Base-by-base conservation (phyloP, 2,888 invertebrate species). In the Pheosia tremula region DNA sequence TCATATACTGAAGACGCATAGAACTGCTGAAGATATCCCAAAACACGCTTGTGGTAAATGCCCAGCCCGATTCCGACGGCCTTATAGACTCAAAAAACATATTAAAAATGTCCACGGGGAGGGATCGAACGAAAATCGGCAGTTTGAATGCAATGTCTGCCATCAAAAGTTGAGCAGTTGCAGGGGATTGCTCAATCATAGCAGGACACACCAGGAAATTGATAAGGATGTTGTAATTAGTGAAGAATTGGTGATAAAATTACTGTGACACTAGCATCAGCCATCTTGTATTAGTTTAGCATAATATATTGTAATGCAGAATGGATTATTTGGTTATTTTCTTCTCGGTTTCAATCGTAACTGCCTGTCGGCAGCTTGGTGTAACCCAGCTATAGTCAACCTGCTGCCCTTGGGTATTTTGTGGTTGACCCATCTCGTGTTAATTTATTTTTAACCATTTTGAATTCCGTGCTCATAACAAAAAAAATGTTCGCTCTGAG, bases 21-120 rank as follows among this genome's bases (percentile, higher is more conserved):
- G 61, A 52, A 71, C 80, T 13, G 53, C 76, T 0, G 81, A 81
- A 7, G 71, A 77, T 0, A 66, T 80, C 0, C 59, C 87, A 4
- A 90, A 83, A 52, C 85, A 92, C 61, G 77, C 68, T 0, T 93
- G 92, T 61, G 68, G 80, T 0, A 67, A 78, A 4, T 93, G 92
- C 59, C 82, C 91, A 0, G 92, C 92, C 0, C 76, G 75, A 38
- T 93, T 92, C 55, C 70, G 84, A 1, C 62, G 88, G 1, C 90
- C 92, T 0, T 85, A 85, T 45, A 72, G 79, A 24, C 68, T 92
- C 11, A 87, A 81, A 56, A 86, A 82, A 56, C 92, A 93, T 65
- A 58, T 89, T 0, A 67, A 64, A 0, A 64, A 81, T 0, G 86
- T 85, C 0, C 92, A 93, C 61, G 70, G 68, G 0, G 66, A 72